Percentiles rank a stretch among this genome's conserved stretches.
Conservation (phyloP, 2,113 vertebrate species). For the Lipophrys pholis region DNA sequence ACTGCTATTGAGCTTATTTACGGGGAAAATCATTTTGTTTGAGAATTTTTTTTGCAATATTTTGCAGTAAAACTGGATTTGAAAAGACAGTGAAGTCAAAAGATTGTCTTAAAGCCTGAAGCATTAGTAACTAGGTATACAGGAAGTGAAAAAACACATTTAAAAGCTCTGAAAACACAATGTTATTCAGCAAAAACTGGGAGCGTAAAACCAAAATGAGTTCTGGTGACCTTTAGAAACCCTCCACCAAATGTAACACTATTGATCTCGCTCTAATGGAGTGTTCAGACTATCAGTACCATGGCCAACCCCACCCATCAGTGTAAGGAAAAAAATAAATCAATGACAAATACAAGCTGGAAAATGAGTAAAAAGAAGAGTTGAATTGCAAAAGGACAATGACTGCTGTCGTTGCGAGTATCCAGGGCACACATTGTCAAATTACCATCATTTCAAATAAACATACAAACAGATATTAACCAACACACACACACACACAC, state of each 20-base stretch:
- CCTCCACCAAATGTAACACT: neutral
- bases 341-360: neutral
- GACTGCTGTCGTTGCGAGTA: slow-evolving; percentile 62
- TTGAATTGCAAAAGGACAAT: slow-evolving; percentile 47
- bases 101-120: neutral
- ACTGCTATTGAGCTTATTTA: too few species aligned
- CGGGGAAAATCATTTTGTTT: too few species aligned
- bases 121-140: too few species aligned
- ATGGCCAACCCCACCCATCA: slow-evolving; percentile 35
- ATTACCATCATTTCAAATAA: slow-evolving; percentile 48
- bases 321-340: slow-evolving; percentile 4
- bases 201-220: too few species aligned
- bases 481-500: too few species aligned
- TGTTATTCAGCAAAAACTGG: too few species aligned
- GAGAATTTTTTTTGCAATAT: too few species aligned
- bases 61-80: neutral
- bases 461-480: slow-evolving; percentile 45
- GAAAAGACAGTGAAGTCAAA: neutral
- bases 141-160: too few species aligned
- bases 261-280: neutral
- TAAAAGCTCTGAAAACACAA: too few species aligned
- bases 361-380: slow-evolving; percentile 9
- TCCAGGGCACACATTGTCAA: slow-evolving; percentile 78
- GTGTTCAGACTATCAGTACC: neutral
- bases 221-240: neutral